Evolutionary conservation across 2,113 vertebrate species (phyloP).

Genomic region (Carettochelys insculpta): DNA sequence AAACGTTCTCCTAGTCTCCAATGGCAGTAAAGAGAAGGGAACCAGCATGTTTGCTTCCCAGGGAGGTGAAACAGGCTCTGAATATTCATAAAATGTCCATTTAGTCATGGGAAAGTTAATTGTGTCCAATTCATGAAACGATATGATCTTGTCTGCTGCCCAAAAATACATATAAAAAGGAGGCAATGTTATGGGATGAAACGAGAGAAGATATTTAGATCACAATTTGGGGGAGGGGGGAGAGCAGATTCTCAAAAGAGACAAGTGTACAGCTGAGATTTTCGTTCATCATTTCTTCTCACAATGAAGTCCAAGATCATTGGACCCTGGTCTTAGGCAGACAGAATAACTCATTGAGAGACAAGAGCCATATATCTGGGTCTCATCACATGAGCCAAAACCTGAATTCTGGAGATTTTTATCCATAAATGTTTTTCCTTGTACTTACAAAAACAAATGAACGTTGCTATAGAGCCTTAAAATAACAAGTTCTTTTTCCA

Average conservation of each 20-base stretch:
- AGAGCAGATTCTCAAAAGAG: constrained; percentile 18
- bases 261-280: constrained; percentile 11
- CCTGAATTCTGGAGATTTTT: background rate
- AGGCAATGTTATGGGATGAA: constrained; percentile 32
- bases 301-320: constrained; percentile 51
- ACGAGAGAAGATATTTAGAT: constrained; percentile 38
- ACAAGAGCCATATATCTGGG: constrained; percentile 17
- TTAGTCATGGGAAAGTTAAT: constrained; percentile 80
- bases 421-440: background rate
- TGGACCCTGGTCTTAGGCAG: constrained; percentile 56
- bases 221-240: constrained; percentile 37
- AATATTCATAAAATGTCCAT: constrained; percentile 83
- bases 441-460: background rate
- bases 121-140: constrained; percentile 70
- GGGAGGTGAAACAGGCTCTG: constrained; percentile 72
- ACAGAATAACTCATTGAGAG: constrained; percentile 57
- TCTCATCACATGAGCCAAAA: constrained; percentile 41
- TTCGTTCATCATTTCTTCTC: constrained; percentile 59
- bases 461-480: background rate
- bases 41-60: constrained; percentile 76
- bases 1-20: constrained; percentile 57
- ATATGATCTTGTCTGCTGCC: constrained; percentile 74
- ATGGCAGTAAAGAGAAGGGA: constrained; percentile 67
- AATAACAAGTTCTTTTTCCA: background rate
- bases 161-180: constrained; percentile 27